Evolutionary conservation across 2,113 vertebrate species (phyloP), one percentile per base, ranked within the genome.

Genomic region (Zosterops hypoxanthus): DNA sequence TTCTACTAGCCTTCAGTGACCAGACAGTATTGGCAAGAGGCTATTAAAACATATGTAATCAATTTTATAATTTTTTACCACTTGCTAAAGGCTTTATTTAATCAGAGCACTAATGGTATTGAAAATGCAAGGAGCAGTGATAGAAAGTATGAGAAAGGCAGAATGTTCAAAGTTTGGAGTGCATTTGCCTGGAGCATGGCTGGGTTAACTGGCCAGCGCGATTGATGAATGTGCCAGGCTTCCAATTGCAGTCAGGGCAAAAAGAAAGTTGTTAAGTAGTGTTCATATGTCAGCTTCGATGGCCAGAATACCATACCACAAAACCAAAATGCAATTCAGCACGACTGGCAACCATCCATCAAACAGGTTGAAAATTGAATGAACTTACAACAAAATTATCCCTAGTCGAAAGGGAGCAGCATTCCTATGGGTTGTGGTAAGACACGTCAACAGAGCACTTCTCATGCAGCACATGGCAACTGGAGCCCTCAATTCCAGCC

Each of bases 401-500:
- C 95, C 91, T 7, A 2, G 68, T 84, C 26, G 12, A 85, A 95
- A 94, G 84, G 65, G 82, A 93, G 75, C 36, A 50, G 90, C 97
- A 95, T 98, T 97, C 97, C 96, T 96, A 73, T 65, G 95, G 93
- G 95, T 57, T 96, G 89, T 22, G 11, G 96, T 96, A 93, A 96
- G 94, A 94, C 90, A 15, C 60, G 53, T 57, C 53, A 2, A 47
- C 84, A 86, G 69, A 91, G 90, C 9, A 12, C 84, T 49, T 50
- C 87, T 77, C 11, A 39, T 39, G 0, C 88, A 92, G 87, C 70
- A 69, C 52, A 64, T 21, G 3, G 94, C 82, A 91, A 94, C 70
- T 29, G n/a, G 55, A 77, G 71, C 86, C 85, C 81, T 91, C 61
- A 28, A 17, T 80, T 76, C 55, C 92, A 82, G 80, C 60, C 72